phyloP scores from a whole-genome alignment of 2,888 invertebrate genomes.

The Eustalomyia histrio region DNA sequence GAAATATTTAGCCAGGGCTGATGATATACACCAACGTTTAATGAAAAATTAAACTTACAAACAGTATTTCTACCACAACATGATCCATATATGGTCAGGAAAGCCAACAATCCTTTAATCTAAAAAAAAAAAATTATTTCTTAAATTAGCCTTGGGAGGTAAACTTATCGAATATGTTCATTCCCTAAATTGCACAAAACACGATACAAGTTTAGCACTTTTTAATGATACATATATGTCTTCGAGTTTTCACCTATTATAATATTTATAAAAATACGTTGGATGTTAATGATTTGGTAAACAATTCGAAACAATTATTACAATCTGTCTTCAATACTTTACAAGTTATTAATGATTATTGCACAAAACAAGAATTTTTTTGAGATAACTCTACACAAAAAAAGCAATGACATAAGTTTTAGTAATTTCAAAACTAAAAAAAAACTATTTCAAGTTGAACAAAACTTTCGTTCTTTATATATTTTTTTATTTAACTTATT shows the following conservation, averaged over 20 bases:
- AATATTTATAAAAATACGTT: slow-evolving; percentile 51
- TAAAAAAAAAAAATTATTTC: slow-evolving; percentile 77
- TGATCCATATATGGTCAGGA: slow-evolving; percentile 78
- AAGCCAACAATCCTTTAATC: slow-evolving; percentile 79
- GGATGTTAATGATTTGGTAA: slow-evolving; percentile 75
- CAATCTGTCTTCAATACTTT: slow-evolving; percentile 77
- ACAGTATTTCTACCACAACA: slow-evolving; percentile 78
- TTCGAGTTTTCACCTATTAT: too few relatives aligned
- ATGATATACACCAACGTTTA: slow-evolving; percentile 77
- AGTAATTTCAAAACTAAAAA: too few relatives aligned
- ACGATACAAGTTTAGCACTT: not conserved
- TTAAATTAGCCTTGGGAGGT: slow-evolving; percentile 78
- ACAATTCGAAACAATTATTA: slow-evolving; percentile 76
- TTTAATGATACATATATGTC: not conserved
- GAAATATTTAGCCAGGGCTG: slow-evolving; percentile 78
- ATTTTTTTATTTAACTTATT: too few relatives aligned
- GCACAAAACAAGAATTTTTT: too few relatives aligned
- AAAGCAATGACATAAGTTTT: too few relatives aligned
- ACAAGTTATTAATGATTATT: slow-evolving; percentile 67
- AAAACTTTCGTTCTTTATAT: too few relatives aligned
- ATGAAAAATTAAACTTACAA: slow-evolving; percentile 68
- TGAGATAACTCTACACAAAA: too few relatives aligned
- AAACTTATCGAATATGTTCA: slow-evolving; percentile 76
- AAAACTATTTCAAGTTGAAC: too few relatives aligned
- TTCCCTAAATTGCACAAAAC: slow-evolving; percentile 67